These are phyloP conservation scores for Cataglyphis hispanica DNA, from an alignment of 1,140 invertebrate species.

Conservation along the genomic window DNA sequence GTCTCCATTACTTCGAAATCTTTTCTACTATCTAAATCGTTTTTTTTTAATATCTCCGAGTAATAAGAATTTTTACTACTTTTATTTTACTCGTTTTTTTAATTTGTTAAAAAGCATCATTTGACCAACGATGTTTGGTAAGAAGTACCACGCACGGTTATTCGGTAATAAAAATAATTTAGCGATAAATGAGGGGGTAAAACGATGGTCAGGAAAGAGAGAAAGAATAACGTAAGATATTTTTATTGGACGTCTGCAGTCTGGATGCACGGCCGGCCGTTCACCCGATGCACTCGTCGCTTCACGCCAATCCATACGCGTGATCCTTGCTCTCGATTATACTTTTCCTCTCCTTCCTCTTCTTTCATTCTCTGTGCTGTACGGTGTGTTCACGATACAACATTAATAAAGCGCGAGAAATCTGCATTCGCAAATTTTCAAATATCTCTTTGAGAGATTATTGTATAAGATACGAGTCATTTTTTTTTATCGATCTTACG, in stretches of 20 bases:
- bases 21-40: background rate
- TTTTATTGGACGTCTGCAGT: slow-evolving; percentile 84
- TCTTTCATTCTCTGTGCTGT: background rate
- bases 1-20: too few species aligned
- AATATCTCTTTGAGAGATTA: background rate
- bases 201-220: slow-evolving; percentile 63
- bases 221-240: slow-evolving; percentile 76
- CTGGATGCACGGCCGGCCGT: slow-evolving; percentile 81
- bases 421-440: background rate
- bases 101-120: slow-evolving; percentile 57
- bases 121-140: slow-evolving; percentile 35
- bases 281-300: slow-evolving; percentile 78
- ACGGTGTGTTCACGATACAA: background rate
- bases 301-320: slow-evolving; percentile 67
- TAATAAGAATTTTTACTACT: background rate
- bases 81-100: slow-evolving; percentile 2
- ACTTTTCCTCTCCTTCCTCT: slow-evolving; percentile 41
- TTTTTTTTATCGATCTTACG: background rate
- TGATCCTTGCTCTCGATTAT: slow-evolving; percentile 67
- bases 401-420: background rate
- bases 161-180: slow-evolving; percentile 80
- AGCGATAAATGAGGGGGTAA: slow-evolving; percentile 73
- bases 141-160: slow-evolving; percentile 65
- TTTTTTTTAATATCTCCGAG: background rate
- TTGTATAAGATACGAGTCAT: background rate